Evolutionary conservation across 37 sponge, comb jelly and placozoan genomes (phyloP).

Genomic region (Geodia barretti): DNA sequence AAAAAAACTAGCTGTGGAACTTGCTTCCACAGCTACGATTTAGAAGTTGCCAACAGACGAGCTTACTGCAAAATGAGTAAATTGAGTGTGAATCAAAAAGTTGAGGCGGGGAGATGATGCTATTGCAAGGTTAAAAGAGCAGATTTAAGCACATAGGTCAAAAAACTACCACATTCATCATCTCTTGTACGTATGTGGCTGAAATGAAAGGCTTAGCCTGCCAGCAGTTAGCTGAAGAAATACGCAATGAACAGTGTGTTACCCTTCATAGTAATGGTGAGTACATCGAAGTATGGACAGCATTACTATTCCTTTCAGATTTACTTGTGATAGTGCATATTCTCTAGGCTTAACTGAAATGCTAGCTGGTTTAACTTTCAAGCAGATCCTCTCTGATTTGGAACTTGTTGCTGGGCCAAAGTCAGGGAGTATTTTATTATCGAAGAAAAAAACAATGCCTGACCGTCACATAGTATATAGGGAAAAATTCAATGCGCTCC

Average conservation of each 20-base stretch:
- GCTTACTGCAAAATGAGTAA: too few species aligned
- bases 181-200: conserved; percentile 1
- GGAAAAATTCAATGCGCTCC: conserved; percentile 33
- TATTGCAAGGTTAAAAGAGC: too few species aligned
- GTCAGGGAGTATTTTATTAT: background rate
- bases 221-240: conserved; percentile 13
- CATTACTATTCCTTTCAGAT: conserved; percentile 47
- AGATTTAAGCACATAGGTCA: background rate
- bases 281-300: conserved; percentile 47
- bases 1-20: too few species aligned
- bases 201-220: conserved; percentile 17
- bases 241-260: background rate
- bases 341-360: conserved; percentile 35
- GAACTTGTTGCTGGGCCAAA: background rate
- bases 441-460: conserved; percentile 14
- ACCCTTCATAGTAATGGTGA: conserved; percentile 6
- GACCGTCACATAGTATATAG: conserved; percentile 41
- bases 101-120: too few species aligned
- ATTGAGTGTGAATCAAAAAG: too few species aligned
- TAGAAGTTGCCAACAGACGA: too few species aligned
- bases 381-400: conserved; percentile 26
- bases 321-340: conserved; percentile 17
- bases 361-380: conserved; percentile 31
- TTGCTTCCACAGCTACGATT: too few species aligned
- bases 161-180: background rate